Evolutionary conservation across 2,113 vertebrate genomes (phyloP).

Genomic region (Paedocypris sp.): DNA sequence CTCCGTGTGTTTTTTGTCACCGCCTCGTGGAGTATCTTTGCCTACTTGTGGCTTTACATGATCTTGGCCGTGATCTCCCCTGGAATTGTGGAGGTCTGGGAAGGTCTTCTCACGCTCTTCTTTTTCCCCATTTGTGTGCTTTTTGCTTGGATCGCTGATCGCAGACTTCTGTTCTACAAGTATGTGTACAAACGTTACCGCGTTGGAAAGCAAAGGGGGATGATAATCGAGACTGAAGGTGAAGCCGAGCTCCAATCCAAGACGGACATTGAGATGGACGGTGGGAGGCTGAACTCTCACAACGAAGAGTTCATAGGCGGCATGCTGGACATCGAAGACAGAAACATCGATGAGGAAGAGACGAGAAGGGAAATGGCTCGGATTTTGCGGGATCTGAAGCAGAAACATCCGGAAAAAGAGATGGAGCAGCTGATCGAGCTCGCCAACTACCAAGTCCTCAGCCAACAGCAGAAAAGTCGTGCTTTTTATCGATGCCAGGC

Average conservation of each 20-base stretch:
- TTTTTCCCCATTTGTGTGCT: slow-evolving; percentile 93
- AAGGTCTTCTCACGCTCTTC: slow-evolving; percentile 86
- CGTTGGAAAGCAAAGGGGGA: slow-evolving; percentile 77
- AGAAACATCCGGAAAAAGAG: slow-evolving; percentile 89
- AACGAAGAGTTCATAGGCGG: slow-evolving; percentile 72
- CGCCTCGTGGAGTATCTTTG: slow-evolving; percentile 90
- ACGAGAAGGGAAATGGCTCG: slow-evolving; percentile 76
- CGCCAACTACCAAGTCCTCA: slow-evolving; percentile 84
- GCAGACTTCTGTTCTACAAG: slow-evolving; percentile 91
- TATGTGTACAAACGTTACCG: slow-evolving; percentile 88
- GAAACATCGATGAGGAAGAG: slow-evolving; percentile 80
- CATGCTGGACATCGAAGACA: slow-evolving; percentile 59
- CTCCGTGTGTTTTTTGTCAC: slow-evolving; percentile 93
- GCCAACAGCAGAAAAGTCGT: slow-evolving; percentile 86
- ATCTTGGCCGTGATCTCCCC: slow-evolving; percentile 89
- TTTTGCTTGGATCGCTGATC: slow-evolving; percentile 89
- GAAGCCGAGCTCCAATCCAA: slow-evolving; percentile 73
- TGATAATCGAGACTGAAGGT: slow-evolving; percentile 92
- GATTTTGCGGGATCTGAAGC: slow-evolving; percentile 87
- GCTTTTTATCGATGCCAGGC: slow-evolving; percentile 93
- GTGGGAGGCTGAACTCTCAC: slow-evolving; percentile 72
- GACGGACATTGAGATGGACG: slow-evolving; percentile 82
- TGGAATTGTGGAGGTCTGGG: slow-evolving; percentile 89
- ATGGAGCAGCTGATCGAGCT: slow-evolving; percentile 82
- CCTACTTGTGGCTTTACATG: slow-evolving; percentile 93